Evolutionary conservation across 1,140 invertebrate species (phyloP).

Genomic region (Pygmarrhopalites habei): DNA sequence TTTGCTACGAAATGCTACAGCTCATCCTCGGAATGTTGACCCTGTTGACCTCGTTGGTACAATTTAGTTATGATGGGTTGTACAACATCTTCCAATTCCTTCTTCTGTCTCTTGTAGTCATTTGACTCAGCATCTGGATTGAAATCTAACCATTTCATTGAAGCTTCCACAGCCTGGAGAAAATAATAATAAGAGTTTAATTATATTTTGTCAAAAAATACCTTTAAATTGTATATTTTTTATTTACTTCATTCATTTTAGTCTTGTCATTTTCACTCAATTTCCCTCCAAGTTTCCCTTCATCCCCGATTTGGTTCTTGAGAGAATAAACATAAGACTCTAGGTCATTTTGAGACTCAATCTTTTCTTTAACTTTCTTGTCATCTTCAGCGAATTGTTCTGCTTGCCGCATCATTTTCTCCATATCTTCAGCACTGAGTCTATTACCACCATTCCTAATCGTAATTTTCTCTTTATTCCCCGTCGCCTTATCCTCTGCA

Average conservation of each 20-base stretch:
- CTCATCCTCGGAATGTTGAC: slow-evolving; percentile 56
- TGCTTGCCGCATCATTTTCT: slow-evolving; percentile 96
- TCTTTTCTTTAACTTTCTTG: slow-evolving; percentile 92
- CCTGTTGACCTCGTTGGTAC: slow-evolving; percentile 64
- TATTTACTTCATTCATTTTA: slow-evolving; percentile 74
- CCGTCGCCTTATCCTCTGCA: slow-evolving; percentile 97
- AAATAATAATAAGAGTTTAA: no score
- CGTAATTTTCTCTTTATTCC: slow-evolving; percentile 96
- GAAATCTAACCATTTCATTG: slow-evolving; percentile 96
- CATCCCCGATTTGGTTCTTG: slow-evolving; percentile 95
- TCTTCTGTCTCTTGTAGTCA: slow-evolving; percentile 95
- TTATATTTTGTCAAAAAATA: no score
- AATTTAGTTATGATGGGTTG: slow-evolving; percentile 97
- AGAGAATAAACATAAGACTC: slow-evolving; percentile 97
- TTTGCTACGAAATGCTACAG: slow-evolving; percentile 57
- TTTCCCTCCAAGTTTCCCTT: slow-evolving; percentile 95
- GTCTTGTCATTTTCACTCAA: slow-evolving; percentile 82
- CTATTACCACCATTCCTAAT: slow-evolving; percentile 97
- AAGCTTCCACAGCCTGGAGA: slow-evolving; percentile 80
- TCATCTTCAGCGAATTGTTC: slow-evolving; percentile 99
- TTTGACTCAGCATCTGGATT: slow-evolving; percentile 90
- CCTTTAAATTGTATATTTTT: no score
- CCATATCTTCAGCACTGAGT: slow-evolving; percentile 93
- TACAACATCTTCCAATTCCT: slow-evolving; percentile 88
- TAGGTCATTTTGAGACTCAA: slow-evolving; percentile 89